These are phyloP conservation scores for Ceyx margarethae DNA, from an alignment of 2,113 vertebrate genomes.

Conservation along the genomic window DNA sequence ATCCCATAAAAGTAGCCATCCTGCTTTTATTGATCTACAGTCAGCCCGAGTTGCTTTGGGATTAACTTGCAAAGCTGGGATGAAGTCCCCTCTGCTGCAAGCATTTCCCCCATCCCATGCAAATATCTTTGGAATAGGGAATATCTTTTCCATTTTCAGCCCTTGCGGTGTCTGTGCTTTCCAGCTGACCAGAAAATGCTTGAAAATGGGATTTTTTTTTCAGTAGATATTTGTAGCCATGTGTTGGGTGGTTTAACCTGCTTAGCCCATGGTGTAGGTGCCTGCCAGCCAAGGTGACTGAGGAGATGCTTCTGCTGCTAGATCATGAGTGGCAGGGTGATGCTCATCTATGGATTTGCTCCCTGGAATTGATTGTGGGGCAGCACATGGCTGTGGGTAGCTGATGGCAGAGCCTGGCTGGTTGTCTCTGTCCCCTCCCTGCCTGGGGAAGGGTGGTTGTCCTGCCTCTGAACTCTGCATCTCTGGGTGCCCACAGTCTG, in stretches of 20 bases:
- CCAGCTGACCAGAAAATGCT: not conserved
- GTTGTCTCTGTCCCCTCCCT: not conserved
- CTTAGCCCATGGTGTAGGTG: not conserved
- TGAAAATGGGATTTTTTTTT: not conserved
- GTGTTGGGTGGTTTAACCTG: not conserved
- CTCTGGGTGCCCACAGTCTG: fast-evolving
- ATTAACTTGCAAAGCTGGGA: conserved; percentile 50
- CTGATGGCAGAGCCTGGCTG: not conserved
- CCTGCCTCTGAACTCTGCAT: not conserved
- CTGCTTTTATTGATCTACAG: conserved; percentile 62
- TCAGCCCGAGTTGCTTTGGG: conserved; percentile 55
- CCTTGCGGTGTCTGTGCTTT: not conserved
- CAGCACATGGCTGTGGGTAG: not conserved
- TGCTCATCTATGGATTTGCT: not conserved
- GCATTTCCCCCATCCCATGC: not conserved
- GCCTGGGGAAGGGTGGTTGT: not conserved
- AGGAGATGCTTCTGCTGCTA: not conserved
- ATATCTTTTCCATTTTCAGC: not conserved
- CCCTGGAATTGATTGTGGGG: not conserved
- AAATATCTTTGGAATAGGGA: not conserved
- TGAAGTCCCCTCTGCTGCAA: not conserved
- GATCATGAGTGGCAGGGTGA: not conserved
- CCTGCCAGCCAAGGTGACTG: not conserved
- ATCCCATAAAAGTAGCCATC: conserved; percentile 59
- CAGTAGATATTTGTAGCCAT: not conserved